These are phyloP conservation scores for Rhynchophorus ferrugineus DNA, from an alignment of 1,140 invertebrate genomes.

Conservation along the genomic window DNA sequence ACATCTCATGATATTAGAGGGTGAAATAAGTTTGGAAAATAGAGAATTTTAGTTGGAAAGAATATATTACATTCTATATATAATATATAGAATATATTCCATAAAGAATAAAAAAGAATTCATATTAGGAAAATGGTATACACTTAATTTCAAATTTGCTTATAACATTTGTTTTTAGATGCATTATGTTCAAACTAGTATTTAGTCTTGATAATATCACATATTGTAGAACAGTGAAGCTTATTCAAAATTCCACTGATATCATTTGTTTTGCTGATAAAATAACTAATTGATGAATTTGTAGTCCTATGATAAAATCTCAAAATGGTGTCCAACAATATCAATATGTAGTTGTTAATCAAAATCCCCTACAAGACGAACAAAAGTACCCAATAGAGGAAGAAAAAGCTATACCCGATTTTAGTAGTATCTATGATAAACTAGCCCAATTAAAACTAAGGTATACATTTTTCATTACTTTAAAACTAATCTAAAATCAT, in stretches of 20 bases:
- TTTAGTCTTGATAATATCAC: no score
- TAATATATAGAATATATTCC: no score
- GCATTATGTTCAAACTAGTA: no score
- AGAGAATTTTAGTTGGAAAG: neutral
- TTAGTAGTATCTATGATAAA: constrained; percentile 37
- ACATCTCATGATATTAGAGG: neutral
- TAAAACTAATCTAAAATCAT: neutral
- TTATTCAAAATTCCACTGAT: no score
- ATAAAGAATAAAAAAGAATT: no score
- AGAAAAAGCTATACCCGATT: constrained; percentile 25
- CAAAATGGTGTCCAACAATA: constrained; percentile 1
- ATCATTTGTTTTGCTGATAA: no score
- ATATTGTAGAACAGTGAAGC: no score
- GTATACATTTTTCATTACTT: constrained; percentile 2
- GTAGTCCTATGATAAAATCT: constrained; percentile 16
- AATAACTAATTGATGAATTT: neutral
- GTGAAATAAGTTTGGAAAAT: neutral
- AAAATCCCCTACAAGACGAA: constrained; percentile 6
- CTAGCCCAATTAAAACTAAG: constrained; percentile 34
- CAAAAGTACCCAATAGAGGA: constrained; percentile 5
- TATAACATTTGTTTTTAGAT: no score
- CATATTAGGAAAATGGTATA: no score
- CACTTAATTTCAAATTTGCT: no score
- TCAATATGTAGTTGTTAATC: constrained; percentile 16
- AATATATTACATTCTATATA: neutral